Conservation (phyloP, 2,113 vertebrate species). For the Patagioenas fasciata region DNA sequence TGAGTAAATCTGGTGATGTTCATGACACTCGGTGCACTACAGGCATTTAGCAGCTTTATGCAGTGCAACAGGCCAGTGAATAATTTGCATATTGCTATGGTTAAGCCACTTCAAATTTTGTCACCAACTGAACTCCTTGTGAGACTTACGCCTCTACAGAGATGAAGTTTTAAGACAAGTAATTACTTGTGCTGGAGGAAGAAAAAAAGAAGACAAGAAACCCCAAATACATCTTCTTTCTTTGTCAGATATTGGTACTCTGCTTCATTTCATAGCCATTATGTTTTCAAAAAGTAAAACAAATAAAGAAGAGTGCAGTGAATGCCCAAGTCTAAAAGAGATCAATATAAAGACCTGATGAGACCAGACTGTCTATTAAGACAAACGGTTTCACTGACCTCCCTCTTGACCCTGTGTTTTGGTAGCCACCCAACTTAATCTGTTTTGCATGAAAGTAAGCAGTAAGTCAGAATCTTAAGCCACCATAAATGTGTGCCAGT, state of each 20-base stretch:
- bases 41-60: background rate
- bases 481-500: background rate
- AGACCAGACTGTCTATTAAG: background rate
- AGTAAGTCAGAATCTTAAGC: background rate
- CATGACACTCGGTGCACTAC: background rate
- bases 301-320: background rate
- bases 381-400: background rate
- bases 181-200: background rate
- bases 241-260: background rate
- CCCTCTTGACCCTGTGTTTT: background rate
- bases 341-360: background rate
- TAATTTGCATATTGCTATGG: background rate
- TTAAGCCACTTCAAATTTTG: background rate
- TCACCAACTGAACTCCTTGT: background rate
- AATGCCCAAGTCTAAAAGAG: background rate
- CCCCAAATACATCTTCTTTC: background rate
- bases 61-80: background rate
- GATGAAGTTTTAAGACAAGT: constrained; percentile 6
- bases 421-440: background rate
- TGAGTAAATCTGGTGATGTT: background rate
- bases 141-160: background rate
- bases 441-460: background rate
- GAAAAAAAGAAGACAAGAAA: background rate
- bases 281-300: constrained; percentile 1
- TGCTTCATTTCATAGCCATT: constrained; percentile 13